A percentile compares a stretch with the other conserved stretches of the same genome.
Conservation (phyloP, 2,888 invertebrate genomes). For the Anthrax anthrax region DNA sequence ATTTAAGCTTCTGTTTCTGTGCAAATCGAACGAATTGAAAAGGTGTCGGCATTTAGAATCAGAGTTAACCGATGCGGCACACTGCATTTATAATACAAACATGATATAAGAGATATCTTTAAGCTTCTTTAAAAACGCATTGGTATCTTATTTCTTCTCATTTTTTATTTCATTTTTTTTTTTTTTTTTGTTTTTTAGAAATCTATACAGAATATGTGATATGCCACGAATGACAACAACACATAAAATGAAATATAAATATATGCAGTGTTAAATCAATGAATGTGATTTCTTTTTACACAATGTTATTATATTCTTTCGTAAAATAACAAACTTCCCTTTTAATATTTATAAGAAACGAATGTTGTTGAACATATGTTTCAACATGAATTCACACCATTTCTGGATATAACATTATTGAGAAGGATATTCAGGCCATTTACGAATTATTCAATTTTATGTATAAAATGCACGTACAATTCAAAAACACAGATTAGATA, state of each 20-base stretch:
- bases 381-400: slow-evolving; percentile 7
- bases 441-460: too few relatives aligned
- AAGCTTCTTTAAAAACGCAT: neutral
- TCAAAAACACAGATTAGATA: too few relatives aligned
- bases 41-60: neutral
- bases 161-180: too few relatives aligned
- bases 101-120: neutral
- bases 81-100: neutral
- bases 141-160: neutral
- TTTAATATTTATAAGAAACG: slow-evolving; percentile 7
- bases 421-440: neutral
- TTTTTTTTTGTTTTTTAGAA: too few relatives aligned
- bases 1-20: neutral
- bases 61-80: neutral
- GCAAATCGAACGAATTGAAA: neutral
- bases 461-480: too few relatives aligned
- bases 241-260: too few relatives aligned
- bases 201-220: too few relatives aligned
- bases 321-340: neutral
- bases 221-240: too few relatives aligned
- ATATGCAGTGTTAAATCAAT: too few relatives aligned
- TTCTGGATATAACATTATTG: neutral
- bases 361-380: slow-evolving; percentile 7
- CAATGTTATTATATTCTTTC: too few relatives aligned
- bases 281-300: too few relatives aligned